Percentiles rank a stretch among this genome's conserved stretches.
These are phyloP conservation scores for Eulimnadia texana DNA, from an alignment of 1,140 invertebrate genomes.

Conservation along the genomic window DNA sequence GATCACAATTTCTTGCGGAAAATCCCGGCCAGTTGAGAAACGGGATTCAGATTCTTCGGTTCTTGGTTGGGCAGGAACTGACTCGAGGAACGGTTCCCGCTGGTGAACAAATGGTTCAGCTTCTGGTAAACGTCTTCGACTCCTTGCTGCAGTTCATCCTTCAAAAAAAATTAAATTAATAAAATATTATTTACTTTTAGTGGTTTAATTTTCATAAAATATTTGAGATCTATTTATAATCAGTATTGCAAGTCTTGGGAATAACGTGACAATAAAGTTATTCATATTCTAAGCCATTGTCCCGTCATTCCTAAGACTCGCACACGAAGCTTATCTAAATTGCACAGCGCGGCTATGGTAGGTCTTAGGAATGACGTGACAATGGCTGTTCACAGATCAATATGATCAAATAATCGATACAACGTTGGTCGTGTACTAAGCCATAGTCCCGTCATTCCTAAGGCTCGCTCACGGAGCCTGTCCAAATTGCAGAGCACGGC, in stretches of 20 bases:
- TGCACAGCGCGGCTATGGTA: too few relatives aligned
- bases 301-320: not conserved
- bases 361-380: too few relatives aligned
- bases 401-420: too few relatives aligned
- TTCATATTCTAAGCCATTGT: not conserved
- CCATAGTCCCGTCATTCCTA: too few relatives aligned
- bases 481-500: too few relatives aligned
- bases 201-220: not conserved
- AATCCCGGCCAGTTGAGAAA: not conserved
- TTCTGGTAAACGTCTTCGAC: conserved; percentile 10
- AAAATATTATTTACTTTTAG: not conserved
- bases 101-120: conserved; percentile 1
- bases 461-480: too few relatives aligned
- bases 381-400: too few relatives aligned
- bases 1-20: not conserved
- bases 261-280: not conserved
- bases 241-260: not conserved
- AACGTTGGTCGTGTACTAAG: too few relatives aligned
- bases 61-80: not conserved
- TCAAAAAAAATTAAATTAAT: not conserved
- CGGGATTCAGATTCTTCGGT: not conserved
- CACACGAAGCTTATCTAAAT: too few relatives aligned
- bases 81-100: not conserved
- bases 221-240: not conserved
- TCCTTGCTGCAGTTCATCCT: conserved; percentile 8